These are phyloP conservation scores for Campaea margaritaria DNA, from an alignment of 2,888 invertebrate species.

Conservation along the genomic window DNA sequence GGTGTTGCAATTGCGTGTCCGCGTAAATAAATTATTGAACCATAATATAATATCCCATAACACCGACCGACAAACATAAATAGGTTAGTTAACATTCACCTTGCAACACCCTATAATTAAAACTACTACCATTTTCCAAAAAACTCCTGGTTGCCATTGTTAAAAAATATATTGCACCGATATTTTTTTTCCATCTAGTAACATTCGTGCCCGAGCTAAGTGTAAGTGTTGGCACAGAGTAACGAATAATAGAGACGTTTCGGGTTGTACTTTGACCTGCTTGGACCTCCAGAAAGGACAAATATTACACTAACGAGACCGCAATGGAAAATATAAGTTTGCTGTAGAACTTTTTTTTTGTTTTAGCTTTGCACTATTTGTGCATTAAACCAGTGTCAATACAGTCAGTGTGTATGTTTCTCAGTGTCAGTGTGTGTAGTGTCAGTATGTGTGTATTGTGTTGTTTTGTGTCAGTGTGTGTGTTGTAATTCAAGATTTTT, in stretches of 20 bases:
- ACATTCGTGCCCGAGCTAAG: constrained; percentile 61
- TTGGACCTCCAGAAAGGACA: too few relatives aligned
- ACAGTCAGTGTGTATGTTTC: too few relatives aligned
- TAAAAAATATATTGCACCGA: constrained; percentile 73
- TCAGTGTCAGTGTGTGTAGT: too few relatives aligned
- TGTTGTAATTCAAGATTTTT: too few relatives aligned
- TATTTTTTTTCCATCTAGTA: constrained; percentile 56
- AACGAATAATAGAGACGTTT: constrained; percentile 19
- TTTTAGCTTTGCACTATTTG: too few relatives aligned
- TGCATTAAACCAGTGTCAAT: too few relatives aligned
- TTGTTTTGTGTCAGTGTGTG: too few relatives aligned
- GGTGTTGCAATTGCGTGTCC: constrained; percentile 67
- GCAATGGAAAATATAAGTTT: too few relatives aligned
- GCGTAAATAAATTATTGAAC: constrained; percentile 53
- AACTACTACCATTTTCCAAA: constrained; percentile 36
- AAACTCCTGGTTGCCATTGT: constrained; percentile 59
- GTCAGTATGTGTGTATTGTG: too few relatives aligned
- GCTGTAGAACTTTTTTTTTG: too few relatives aligned
- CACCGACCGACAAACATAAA: constrained; percentile 52
- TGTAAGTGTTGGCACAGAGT: constrained; percentile 38
- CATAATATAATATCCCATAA: constrained; percentile 50
- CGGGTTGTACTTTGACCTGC: too few relatives aligned
- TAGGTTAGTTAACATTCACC: constrained; percentile 62
- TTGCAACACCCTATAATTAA: constrained; percentile 68
- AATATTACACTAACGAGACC: too few relatives aligned